Percentiles rank a stretch among this genome's conserved stretches.
Conservation (phyloP, 1,140 invertebrate species). For the Pseudomyrmex pallidus region DNA sequence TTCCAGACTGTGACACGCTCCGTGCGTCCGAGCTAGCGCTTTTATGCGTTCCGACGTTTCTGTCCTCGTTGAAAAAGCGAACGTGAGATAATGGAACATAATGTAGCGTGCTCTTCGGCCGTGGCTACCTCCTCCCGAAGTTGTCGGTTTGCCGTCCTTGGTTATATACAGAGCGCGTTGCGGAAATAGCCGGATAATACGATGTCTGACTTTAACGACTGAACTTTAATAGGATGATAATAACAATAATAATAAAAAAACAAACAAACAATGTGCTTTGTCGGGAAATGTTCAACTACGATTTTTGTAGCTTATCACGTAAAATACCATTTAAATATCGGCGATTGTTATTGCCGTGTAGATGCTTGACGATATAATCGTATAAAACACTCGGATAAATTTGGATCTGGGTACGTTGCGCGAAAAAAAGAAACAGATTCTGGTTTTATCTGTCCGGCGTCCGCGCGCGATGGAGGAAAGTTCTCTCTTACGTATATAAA, state of each 20-base stretch:
- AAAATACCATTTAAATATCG: slow-evolving; percentile 12
- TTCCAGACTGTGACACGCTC: slow-evolving; percentile 38
- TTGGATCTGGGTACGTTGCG: slow-evolving; percentile 17
- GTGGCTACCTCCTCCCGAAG: slow-evolving; percentile 44
- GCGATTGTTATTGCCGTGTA: background rate
- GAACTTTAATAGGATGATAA: slow-evolving; percentile 55
- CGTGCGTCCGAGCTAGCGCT: slow-evolving; percentile 24
- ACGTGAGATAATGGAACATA: slow-evolving; percentile 74
- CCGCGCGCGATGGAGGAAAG: slow-evolving; percentile 38
- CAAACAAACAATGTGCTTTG: background rate
- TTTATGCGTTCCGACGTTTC: slow-evolving; percentile 55
- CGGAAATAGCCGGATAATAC: slow-evolving; percentile 34
- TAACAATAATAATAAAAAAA: background rate
- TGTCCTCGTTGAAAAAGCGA: slow-evolving; percentile 70
- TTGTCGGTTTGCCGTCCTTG: slow-evolving; percentile 43
- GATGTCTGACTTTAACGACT: slow-evolving; percentile 46
- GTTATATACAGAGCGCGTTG: slow-evolving; percentile 47
- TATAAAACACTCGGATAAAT: background rate
- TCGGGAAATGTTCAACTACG: slow-evolving; percentile 1
- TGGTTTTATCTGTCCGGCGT: slow-evolving; percentile 56
- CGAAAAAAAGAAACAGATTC: slow-evolving; percentile 59
- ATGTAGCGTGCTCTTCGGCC: slow-evolving; percentile 70
- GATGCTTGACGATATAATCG: slow-evolving; percentile 1
- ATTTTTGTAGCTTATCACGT: background rate
- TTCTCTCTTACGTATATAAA: slow-evolving; percentile 63